Conservation (phyloP, 2,888 invertebrate genomes). For the Phaonia tiefii region DNA sequence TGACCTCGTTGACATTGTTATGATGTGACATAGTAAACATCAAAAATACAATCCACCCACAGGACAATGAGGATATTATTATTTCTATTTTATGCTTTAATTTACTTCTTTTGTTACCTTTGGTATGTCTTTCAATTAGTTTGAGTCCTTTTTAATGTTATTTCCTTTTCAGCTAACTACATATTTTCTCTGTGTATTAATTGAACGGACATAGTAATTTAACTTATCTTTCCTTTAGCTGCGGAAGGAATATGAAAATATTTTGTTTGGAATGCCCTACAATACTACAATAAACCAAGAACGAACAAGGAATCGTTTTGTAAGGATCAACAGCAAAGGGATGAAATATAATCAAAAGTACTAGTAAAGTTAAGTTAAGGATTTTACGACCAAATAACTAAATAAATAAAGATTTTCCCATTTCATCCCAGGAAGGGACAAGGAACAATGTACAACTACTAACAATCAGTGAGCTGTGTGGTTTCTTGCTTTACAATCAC, state of each 20-base stretch:
- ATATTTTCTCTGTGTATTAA: slow-evolving; percentile 38
- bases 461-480: too few species aligned
- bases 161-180: slow-evolving; percentile 1
- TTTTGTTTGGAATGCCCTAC: too few species aligned
- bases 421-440: too few species aligned
- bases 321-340: too few species aligned
- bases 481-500: too few species aligned
- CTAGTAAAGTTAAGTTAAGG: too few species aligned
- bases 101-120: slow-evolving; percentile 34
- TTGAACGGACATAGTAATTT: slow-evolving; percentile 46
- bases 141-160: slow-evolving; percentile 14
- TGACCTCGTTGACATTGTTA: slow-evolving; percentile 47
- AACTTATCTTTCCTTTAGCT: slow-evolving; percentile 38
- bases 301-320: too few species aligned
- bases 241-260: background rate
- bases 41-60: background rate
- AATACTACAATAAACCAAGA: too few species aligned
- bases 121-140: slow-evolving; percentile 8
- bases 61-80: slow-evolving; percentile 8
- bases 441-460: too few species aligned
- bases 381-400: too few species aligned
- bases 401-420: too few species aligned
- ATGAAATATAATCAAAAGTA: too few species aligned
- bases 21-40: slow-evolving; percentile 9
- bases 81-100: slow-evolving; percentile 19